A percentile compares a stretch with the other conserved stretches of the same genome.
Evolutionary conservation across 2,888 invertebrate species (phyloP).

Genomic region (Peribatodes rhomboidaria): DNA sequence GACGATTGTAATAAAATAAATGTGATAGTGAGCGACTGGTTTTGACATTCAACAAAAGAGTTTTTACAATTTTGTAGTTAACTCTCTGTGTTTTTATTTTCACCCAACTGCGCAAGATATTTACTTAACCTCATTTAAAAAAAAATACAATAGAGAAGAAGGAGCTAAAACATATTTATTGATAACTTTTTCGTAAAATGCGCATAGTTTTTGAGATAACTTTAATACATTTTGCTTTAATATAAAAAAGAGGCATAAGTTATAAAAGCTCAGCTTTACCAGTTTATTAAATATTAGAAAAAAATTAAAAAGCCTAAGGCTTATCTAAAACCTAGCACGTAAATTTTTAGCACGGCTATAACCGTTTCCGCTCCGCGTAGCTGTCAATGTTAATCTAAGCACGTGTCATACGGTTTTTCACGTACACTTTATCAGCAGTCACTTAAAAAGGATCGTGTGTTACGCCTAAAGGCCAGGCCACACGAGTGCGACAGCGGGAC

Average conservation of each 20-base stretch:
- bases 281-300: not conserved
- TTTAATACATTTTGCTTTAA: too few species aligned
- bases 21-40: not conserved
- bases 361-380: conserved; percentile 28
- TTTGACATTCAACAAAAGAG: not conserved
- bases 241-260: not conserved
- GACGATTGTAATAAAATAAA: conserved; percentile 5
- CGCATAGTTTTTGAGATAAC: too few species aligned
- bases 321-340: conserved; percentile 13
- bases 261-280: not conserved
- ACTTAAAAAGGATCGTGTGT: conserved; percentile 17
- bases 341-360: conserved; percentile 25
- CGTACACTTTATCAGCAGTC: conserved; percentile 25
- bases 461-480: not conserved
- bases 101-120: too few species aligned
- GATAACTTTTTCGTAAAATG: too few species aligned
- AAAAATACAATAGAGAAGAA: too few species aligned
- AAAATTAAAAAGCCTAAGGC: not conserved
- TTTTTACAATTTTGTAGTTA: not conserved
- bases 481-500: too few species aligned
- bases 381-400: conserved; percentile 29
- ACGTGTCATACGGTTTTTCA: conserved; percentile 25
- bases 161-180: too few species aligned
- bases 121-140: too few species aligned
- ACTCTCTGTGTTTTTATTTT: too few species aligned